Conservation (phyloP, 2,797 vertebrate species). For the Sebastes vulpes region DNA sequence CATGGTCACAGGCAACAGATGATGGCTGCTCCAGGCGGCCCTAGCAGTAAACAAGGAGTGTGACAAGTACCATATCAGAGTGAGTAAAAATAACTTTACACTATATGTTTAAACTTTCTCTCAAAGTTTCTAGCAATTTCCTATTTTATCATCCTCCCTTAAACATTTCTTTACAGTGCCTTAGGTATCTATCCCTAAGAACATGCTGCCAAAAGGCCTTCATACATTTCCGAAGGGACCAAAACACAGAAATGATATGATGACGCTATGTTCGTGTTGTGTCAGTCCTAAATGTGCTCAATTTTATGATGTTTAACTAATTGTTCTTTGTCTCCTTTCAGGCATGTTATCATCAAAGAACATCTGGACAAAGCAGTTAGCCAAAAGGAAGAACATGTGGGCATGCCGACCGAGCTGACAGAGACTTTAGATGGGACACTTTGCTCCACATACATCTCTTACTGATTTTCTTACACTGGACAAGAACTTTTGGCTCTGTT, state of each 20-base stretch:
- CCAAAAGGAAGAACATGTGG: background rate
- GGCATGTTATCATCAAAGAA: constrained; percentile 25
- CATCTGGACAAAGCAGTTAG: constrained; percentile 23
- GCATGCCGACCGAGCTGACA: constrained; percentile 1
- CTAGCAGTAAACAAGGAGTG: constrained; percentile 77
- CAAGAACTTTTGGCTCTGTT: background rate
- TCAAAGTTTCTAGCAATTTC: background rate
- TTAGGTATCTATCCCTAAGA: background rate
- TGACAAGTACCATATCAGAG: constrained; percentile 52
- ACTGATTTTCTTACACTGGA: constrained; percentile 47
- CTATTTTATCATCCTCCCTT: background rate
- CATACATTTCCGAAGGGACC: background rate
- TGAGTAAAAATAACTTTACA: constrained; percentile 37
- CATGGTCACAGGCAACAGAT: constrained; percentile 79
- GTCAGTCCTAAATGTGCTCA: background rate
- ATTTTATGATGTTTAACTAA: background rate
- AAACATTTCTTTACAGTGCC: background rate
- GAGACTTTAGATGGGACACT: constrained; percentile 2
- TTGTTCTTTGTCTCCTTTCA: constrained; percentile 26
- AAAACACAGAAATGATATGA: background rate
- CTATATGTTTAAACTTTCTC: background rate
- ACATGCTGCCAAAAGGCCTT: background rate
- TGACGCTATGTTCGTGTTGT: background rate
- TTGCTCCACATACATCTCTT: constrained; percentile 2
- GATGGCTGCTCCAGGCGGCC: constrained; percentile 75